phyloP scores from a whole-genome alignment of 2,113 vertebrate genomes.

The Sturnira hondurensis region DNA sequence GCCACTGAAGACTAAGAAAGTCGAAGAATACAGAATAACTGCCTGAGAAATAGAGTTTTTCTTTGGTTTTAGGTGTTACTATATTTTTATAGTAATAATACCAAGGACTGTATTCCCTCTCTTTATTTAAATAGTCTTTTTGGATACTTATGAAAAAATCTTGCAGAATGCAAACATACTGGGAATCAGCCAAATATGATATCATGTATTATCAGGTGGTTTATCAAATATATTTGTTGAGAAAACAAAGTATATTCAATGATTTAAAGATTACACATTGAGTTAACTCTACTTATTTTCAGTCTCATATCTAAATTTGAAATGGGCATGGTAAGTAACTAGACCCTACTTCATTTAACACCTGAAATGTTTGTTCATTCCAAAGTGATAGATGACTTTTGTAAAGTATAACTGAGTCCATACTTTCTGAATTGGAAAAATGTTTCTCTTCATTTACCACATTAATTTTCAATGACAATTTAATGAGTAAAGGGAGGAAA shows the following conservation, averaged over 20 bases:
- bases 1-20: background rate
- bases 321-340: background rate
- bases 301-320: background rate
- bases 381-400: background rate
- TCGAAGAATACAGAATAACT: background rate
- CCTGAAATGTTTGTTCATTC: background rate
- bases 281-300: background rate
- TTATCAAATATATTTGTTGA: background rate
- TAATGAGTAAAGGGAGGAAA: background rate
- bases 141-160: background rate
- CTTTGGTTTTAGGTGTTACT: background rate
- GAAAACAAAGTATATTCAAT: background rate
- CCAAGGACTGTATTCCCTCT: background rate
- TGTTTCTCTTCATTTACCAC: background rate
- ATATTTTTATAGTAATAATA: background rate
- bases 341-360: background rate
- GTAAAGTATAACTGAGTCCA: background rate
- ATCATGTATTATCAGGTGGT: background rate
- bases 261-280: background rate
- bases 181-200: background rate
- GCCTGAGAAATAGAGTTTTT: background rate
- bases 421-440: slow-evolving; percentile 30
- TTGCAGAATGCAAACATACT: background rate
- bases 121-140: background rate
- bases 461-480: slow-evolving; percentile 35